A percentile compares a stretch with the other conserved stretches of the same genome.
phyloP scores from a whole-genome alignment of 2,888 invertebrate genomes.

The Eupithecia subfuscata region DNA sequence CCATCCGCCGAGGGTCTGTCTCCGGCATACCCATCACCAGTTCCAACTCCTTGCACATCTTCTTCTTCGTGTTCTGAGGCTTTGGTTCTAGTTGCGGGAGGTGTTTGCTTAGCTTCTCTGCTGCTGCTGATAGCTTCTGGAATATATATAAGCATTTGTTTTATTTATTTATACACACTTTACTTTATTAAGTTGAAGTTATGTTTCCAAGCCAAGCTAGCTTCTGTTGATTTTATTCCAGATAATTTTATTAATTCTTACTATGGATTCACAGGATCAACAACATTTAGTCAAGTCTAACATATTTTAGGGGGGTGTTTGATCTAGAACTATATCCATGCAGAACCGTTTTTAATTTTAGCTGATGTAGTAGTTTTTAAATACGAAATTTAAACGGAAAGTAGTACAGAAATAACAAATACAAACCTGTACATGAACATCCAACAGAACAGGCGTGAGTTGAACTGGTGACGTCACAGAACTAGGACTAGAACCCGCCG shows the following conservation, averaged over 20 bases:
- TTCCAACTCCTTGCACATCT: constrained; percentile 95
- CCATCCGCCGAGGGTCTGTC: constrained; percentile 94
- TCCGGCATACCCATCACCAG: constrained; percentile 96
- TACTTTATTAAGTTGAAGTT: too few relatives aligned
- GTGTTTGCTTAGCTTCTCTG: constrained; percentile 91
- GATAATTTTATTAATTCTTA: neutral
- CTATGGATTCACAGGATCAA: too few relatives aligned
- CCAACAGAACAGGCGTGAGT: constrained; percentile 90
- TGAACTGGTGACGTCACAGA: constrained; percentile 86
- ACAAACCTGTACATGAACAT: constrained; percentile 88
- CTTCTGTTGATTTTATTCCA: neutral
- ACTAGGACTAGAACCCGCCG: constrained; percentile 84
- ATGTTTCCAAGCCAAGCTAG: too few relatives aligned
- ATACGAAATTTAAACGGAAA: neutral
- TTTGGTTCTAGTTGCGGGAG: constrained; percentile 95
- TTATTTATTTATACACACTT: neutral
- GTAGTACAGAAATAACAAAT: neutral
- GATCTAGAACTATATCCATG: too few relatives aligned
- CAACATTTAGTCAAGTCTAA: too few relatives aligned
- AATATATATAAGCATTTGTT: neutral
- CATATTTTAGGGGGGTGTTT: too few relatives aligned
- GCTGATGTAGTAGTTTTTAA: neutral
- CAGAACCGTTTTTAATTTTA: too few relatives aligned
- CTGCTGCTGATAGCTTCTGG: constrained; percentile 90
- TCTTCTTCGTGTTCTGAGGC: constrained; percentile 95